Percentiles rank a stretch among this genome's conserved stretches.
Evolutionary conservation across 2,888 invertebrate species (phyloP).

Genomic region (Eulithis prunata): DNA sequence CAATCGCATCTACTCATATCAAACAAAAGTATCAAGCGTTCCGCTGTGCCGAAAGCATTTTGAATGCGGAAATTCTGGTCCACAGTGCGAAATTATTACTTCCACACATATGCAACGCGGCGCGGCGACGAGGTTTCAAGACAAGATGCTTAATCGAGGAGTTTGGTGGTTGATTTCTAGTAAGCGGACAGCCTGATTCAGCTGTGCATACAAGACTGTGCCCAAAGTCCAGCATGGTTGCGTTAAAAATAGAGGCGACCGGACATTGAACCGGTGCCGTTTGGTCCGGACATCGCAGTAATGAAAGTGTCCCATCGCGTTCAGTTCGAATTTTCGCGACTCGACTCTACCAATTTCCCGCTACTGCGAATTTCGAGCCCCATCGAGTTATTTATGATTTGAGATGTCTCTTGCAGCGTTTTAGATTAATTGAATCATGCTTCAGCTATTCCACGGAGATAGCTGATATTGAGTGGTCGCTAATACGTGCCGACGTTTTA

Average conservation of each 20-base stretch:
- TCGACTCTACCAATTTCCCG: constrained; percentile 68
- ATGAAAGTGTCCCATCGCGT: constrained; percentile 75
- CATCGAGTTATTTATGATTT: constrained; percentile 43
- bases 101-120: too few species aligned
- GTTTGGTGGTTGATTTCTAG: not conserved
- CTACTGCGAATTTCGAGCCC: constrained; percentile 47
- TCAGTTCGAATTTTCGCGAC: constrained; percentile 63
- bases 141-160: too few species aligned
- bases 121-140: too few species aligned
- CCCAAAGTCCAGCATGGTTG: constrained; percentile 51
- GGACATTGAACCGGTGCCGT: constrained; percentile 79
- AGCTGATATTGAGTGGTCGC: constrained; percentile 23
- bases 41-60: too few species aligned
- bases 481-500: constrained; percentile 19
- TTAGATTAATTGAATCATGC: constrained; percentile 37
- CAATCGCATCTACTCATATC: too few species aligned
- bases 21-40: too few species aligned
- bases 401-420: constrained; percentile 35
- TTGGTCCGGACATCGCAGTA: constrained; percentile 72
- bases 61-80: too few species aligned
- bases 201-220: constrained; percentile 26
- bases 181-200: not conserved
- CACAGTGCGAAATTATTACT: too few species aligned
- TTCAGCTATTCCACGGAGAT: constrained; percentile 18
- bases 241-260: constrained; percentile 78